Base-by-base conservation (phyloP, 2,797 vertebrate species). In the Chaenodraco wilsoni region DNA sequence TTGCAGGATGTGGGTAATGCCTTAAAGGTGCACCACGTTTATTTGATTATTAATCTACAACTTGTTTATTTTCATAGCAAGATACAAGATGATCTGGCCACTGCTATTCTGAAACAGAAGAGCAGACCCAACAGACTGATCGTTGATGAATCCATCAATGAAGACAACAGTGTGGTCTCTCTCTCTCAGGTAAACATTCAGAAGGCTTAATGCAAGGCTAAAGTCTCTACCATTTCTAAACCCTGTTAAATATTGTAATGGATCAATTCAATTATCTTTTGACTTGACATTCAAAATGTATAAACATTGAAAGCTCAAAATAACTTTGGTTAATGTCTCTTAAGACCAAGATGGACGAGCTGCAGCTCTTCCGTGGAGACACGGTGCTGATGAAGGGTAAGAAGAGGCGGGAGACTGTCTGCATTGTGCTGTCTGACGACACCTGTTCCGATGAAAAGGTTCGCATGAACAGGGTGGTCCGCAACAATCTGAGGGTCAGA, bases 51-150 rank as follows among this genome's bases (percentile, higher is more conserved):
- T 37, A 37, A 73, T 31, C 21, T 13, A 8, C 9, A 37, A 37
- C 21, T 43, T 67, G 0, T 51, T 19, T 48, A 9, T 78, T 3
- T 21, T 63, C 21, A 16, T 89, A 99, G 27, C 27, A 27, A 27
- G 98, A 93, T 94, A 96, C 87, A 99, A 98, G 98, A 99, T 94
- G 98, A 99, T 88, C 93, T 99, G 79, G 96, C 97, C 4, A 99
- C 98, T 94, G 98, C 98, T 60, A 99, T 99, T 93, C 94, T 99
- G 87, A 99, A 99, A 94, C 98, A 99, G 92, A 99, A 99, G 95
- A 97, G 94, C 95, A 96, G 98, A 86, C 98, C 98, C 49, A 99
- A 99, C 94, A 95, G 97, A 93, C 93, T 99, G 93, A 96, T 99
- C 91, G 98, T 99, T 59, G 98, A 99, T 95, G 98, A 99, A 93